phyloP scores from a whole-genome alignment of 1,140 invertebrate species.

The Sycobia sp. region DNA sequence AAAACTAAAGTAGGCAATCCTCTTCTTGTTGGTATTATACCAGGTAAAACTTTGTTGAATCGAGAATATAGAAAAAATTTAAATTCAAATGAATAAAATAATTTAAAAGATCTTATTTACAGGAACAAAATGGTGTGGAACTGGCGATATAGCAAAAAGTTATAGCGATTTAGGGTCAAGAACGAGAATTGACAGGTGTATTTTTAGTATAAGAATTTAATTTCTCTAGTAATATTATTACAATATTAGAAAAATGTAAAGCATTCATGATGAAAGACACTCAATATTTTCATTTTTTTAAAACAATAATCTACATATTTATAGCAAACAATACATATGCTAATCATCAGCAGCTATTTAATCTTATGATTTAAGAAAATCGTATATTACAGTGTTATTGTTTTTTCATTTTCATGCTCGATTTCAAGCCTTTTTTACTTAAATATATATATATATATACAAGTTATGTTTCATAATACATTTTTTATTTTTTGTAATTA shows the following conservation, averaged over 20 bases:
- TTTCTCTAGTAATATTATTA: no score
- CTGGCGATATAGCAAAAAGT: conserved; percentile 79
- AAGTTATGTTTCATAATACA: not conserved
- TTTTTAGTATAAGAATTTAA: not conserved
- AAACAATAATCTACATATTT: no score
- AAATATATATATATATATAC: not conserved
- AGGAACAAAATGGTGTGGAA: conserved; percentile 91
- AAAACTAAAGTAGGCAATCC: conserved; percentile 18
- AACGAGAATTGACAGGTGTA: conserved; percentile 69
- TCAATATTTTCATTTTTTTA: no score
- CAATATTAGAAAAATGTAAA: no score
- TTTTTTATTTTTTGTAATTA: not conserved
- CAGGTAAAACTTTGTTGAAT: conserved; percentile 64
- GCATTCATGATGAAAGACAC: no score
- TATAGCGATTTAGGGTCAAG: conserved; percentile 82
- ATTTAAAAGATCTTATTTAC: conserved; percentile 29
- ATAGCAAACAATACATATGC: no score
- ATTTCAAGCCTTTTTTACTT: no score
- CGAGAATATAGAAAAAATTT: not conserved
- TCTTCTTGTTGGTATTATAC: conserved; percentile 75
- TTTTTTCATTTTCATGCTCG: no score
- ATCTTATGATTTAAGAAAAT: no score
- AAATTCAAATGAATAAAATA: not conserved
- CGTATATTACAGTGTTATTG: no score
- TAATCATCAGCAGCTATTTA: no score